phyloP scores from a whole-genome alignment of 2,888 invertebrate species.

The Tenthredo scrophulariae region DNA sequence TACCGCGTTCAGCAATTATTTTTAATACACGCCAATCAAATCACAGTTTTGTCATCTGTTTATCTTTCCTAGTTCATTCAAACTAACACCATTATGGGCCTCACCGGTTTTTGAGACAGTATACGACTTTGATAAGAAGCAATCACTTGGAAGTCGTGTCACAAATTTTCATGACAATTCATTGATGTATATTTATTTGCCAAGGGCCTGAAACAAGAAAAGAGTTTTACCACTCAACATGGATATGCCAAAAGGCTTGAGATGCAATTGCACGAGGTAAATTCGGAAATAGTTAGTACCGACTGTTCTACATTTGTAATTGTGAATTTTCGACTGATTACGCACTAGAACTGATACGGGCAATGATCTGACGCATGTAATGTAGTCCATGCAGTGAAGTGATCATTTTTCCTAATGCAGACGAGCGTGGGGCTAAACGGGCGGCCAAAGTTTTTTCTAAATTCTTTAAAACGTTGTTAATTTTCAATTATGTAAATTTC shows the following conservation, averaged over 20 bases:
- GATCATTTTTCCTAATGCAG: background rate
- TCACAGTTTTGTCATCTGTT: background rate
- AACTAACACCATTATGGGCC: background rate
- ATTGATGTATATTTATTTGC: background rate
- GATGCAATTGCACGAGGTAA: background rate
- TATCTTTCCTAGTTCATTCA: background rate
- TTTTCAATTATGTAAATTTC: background rate
- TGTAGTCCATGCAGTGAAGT: background rate
- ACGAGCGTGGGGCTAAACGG: background rate
- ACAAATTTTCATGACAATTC: background rate
- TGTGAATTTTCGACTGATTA: no score
- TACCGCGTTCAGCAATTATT: slow-evolving; percentile 22
- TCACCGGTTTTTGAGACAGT: background rate
- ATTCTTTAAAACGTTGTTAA: background rate
- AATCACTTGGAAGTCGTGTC: background rate
- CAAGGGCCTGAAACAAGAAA: background rate
- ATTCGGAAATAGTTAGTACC: background rate
- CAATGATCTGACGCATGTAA: background rate
- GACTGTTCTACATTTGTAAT: no score
- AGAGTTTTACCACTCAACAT: background rate
- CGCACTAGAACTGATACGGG: no score
- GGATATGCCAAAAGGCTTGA: background rate
- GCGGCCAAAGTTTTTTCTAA: background rate
- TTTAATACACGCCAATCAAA: background rate
- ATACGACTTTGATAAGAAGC: background rate